A percentile compares a stretch with the other conserved stretches of the same genome.
Evolutionary conservation across 2,113 vertebrate species (phyloP).

Genomic region (Sceloporus tristichus): DNA sequence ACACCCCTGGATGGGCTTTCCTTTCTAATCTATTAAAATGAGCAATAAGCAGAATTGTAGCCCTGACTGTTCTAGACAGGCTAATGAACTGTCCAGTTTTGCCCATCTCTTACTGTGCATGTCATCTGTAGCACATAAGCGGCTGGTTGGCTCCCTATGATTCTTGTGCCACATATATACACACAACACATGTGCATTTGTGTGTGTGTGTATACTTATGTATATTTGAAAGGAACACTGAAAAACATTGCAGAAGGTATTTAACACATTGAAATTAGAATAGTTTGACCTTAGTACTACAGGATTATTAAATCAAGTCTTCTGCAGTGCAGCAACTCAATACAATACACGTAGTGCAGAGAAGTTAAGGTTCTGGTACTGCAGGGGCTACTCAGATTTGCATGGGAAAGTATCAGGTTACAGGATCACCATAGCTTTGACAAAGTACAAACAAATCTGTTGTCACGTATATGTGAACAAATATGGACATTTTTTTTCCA

Average conservation of each 20-base stretch:
- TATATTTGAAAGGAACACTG: constrained; percentile 80
- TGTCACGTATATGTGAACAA: constrained; percentile 74
- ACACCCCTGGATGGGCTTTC: neutral
- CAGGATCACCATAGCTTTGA: constrained; percentile 83
- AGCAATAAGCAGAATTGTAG: neutral
- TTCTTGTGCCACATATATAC: constrained; percentile 6
- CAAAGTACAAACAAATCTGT: constrained; percentile 83
- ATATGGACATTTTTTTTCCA: constrained; percentile 69
- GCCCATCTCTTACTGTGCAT: neutral
- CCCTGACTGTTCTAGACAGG: neutral
- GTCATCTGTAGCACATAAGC: neutral
- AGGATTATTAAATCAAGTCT: constrained; percentile 77
- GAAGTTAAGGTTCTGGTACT: constrained; percentile 80
- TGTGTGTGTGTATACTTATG: neutral
- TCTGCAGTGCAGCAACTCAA: constrained; percentile 81
- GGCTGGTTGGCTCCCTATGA: neutral
- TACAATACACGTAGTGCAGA: constrained; percentile 85
- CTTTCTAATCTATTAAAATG: neutral
- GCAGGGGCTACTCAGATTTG: constrained; percentile 78
- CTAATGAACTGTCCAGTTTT: neutral
- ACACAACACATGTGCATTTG: constrained; percentile 7
- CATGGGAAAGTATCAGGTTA: constrained; percentile 77
- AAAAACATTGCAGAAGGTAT: constrained; percentile 77
- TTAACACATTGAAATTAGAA: constrained; percentile 75
- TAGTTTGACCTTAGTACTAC: constrained; percentile 76